Evolutionary conservation across 2,888 invertebrate species (phyloP), one percentile per base, ranked within the genome.

Genomic region (Zygothrica quintamaculata): DNA sequence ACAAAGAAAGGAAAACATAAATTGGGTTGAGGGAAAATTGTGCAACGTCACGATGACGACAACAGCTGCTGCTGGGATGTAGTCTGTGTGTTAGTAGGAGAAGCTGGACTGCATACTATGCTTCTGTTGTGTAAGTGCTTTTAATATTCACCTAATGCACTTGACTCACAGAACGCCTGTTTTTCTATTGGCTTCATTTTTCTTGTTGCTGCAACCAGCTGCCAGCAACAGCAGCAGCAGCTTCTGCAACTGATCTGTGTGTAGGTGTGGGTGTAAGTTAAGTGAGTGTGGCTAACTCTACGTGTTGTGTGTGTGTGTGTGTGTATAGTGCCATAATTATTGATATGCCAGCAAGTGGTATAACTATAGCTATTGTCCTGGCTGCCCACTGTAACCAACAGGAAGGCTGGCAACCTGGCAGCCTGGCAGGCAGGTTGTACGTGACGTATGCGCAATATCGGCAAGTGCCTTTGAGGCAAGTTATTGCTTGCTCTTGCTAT

Each of bases 91-190:
- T n/a, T n/a, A n/a, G n/a, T n/a, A n/a, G 36, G 7, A 36, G 2
- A n/a, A 36, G 13, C n/a, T n/a, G n/a, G n/a, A n/a, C n/a, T n/a
- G n/a, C n/a, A n/a, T n/a, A 1, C 29, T 29, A 22, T 22, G 18
- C 29, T 64, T 61, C 40, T 60, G 66, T 42, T 51, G 46, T 46
- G 29, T 53, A 70, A 76, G 70, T 79, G 78, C 74, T 81, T 74
- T 84, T 81, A 87, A 78, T 87, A 87, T 87, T 77, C 87, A 77
- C 67, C 74, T 81, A 84, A 87, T 82, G 82, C 87, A 81, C 70
- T 84, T 84, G 56, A 75, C 75, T 42, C 65, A 43, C 36, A 3
- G 37, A 34, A 31, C 51, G 34, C 52, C 29, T 59, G 60, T 51
- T 61, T 43, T 34, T 66, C 52, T 52, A 74, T 74, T 80, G 62